These are phyloP conservation scores for Chiridota heheva DNA, from an alignment of 35 echinoderm and acorn worm genomes.

Conservation along the genomic window DNA sequence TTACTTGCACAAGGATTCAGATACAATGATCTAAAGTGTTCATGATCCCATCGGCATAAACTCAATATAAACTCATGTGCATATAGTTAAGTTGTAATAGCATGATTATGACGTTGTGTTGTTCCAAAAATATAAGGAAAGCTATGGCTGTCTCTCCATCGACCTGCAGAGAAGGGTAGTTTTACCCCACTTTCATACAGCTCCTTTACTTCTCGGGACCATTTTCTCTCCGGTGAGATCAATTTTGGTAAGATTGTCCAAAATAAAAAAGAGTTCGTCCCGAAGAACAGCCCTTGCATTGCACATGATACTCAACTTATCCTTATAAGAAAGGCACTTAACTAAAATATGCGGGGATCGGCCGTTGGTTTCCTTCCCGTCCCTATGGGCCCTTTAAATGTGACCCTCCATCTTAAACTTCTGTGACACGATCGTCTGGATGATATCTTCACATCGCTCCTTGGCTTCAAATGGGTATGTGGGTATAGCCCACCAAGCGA, in stretches of 20 bases:
- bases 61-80: too few species aligned
- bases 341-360: conserved; percentile 23
- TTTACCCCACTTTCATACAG: conserved; percentile 46
- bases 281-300: conserved; percentile 19
- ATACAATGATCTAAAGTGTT: too few species aligned
- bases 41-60: too few species aligned
- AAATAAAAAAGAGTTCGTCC: conserved; percentile 9
- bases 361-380: not conserved
- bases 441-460: not conserved
- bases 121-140: conserved; percentile 5
- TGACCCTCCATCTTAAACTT: not conserved
- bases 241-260: conserved; percentile 46
- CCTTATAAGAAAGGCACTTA: conserved; percentile 46
- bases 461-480: too few species aligned
- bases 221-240: conserved; percentile 42
- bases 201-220: conserved; percentile 55
- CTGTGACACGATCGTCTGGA: not conserved
- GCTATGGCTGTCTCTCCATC: conserved; percentile 36
- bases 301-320: conserved; percentile 50
- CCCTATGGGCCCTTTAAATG: not conserved
- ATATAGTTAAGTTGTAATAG: too few species aligned
- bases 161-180: conserved; percentile 45
- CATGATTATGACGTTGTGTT: too few species aligned
- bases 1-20: too few species aligned
- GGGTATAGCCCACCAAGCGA: not conserved